Conservation (phyloP, 2,797 vertebrate species). For the Danionella dracula region DNA sequence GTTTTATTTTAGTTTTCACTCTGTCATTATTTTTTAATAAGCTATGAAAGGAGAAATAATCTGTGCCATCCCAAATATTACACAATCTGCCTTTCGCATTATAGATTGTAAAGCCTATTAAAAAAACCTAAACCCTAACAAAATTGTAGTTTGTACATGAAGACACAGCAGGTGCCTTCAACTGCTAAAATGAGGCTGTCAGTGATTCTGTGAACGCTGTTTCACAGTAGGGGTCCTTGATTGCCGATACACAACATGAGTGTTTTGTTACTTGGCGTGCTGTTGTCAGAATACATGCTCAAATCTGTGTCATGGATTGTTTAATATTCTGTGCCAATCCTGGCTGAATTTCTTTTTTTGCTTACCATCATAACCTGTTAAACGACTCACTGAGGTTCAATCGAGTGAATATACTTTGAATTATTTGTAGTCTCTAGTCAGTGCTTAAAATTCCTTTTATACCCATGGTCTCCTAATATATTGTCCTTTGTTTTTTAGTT, state of each 20-base stretch:
- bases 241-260: no score
- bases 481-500: neutral
- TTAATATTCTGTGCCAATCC: neutral
- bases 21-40: no score
- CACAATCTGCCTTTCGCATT: no score
- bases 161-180: constrained; percentile 1
- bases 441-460: no score
- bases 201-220: neutral
- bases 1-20: no score
- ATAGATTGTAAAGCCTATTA: no score
- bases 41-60: no score
- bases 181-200: constrained; percentile 15
- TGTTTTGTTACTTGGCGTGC: neutral
- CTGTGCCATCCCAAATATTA: no score
- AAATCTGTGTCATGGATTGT: neutral
- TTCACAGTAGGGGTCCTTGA: neutral
- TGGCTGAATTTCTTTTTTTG: neutral
- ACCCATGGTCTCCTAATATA: no score
- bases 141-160: no score
- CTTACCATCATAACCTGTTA: neutral
- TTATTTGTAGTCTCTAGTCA: neutral
- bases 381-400: neutral
- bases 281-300: neutral
- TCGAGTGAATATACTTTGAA: neutral
- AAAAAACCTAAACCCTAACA: no score